These are phyloP conservation scores for Austrofundulus limnaeus DNA, from an alignment of 2,113 vertebrate species.

Conservation along the genomic window DNA sequence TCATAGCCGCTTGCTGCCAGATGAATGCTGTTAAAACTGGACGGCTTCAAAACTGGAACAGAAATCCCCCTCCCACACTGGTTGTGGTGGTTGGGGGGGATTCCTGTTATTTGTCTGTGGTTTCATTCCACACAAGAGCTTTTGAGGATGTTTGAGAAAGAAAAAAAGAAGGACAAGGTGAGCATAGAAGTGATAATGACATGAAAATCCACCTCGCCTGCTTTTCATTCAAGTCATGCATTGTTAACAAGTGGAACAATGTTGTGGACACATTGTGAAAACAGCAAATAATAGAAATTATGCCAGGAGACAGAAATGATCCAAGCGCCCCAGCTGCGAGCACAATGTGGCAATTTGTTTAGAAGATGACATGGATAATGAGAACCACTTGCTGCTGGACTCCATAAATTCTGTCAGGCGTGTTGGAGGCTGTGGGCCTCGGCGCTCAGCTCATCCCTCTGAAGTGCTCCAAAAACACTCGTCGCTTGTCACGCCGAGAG, in stretches of 20 bases:
- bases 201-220: conserved; percentile 30
- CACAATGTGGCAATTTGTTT: conserved; percentile 86
- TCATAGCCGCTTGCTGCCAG: conserved; percentile 77
- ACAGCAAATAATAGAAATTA: conserved; percentile 56
- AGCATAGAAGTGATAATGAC: conserved; percentile 31
- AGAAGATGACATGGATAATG: conserved; percentile 89
- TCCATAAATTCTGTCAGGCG: conserved; percentile 77
- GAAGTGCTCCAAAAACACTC: conserved; percentile 89
- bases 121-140: conserved; percentile 21
- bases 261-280: conserved; percentile 42
- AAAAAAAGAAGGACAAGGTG: conserved; percentile 20
- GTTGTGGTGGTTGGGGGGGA: conserved; percentile 32
- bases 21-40: conserved; percentile 84
- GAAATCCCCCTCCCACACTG: conserved; percentile 35
- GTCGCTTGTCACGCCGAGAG: conserved; percentile 78
- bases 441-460: conserved; percentile 82
- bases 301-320: conserved; percentile 41
- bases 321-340: conserved; percentile 80
- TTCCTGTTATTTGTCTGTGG: conserved; percentile 45
- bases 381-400: conserved; percentile 88
- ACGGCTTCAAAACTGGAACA: conserved; percentile 59
- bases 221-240: conserved; percentile 24
- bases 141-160: conserved; percentile 21
- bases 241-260: conserved; percentile 46
- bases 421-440: conserved; percentile 65